phyloP scores from a whole-genome alignment of 2,797 vertebrate genomes.

The Coranthus polyacanthus region DNA sequence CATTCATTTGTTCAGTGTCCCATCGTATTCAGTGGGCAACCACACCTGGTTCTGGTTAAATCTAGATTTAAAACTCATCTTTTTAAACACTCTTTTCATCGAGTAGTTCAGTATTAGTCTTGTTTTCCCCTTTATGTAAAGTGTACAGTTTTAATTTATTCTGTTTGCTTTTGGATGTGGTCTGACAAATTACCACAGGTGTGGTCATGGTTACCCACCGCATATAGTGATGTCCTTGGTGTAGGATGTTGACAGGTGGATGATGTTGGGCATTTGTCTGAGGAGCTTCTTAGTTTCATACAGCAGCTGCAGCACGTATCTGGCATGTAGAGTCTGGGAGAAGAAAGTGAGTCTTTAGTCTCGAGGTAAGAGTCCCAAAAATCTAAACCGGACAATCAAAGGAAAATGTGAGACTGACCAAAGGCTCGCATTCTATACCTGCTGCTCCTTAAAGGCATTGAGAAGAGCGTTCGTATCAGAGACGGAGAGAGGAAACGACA shows the following conservation, averaged over 20 bases:
- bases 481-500: conserved; percentile 91
- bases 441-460: conserved; percentile 90
- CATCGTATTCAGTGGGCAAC: not conserved
- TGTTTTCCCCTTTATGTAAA: too few relatives aligned
- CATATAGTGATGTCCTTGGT: conserved; percentile 94
- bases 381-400: not conserved
- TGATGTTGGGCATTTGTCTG: conserved; percentile 93
- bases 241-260: conserved; percentile 88
- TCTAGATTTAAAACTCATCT: too few relatives aligned
- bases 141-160: too few relatives aligned
- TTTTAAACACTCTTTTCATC: too few relatives aligned
- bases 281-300: conserved; percentile 91
- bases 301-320: conserved; percentile 93
- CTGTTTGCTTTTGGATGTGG: too few relatives aligned
- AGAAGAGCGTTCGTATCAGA: conserved; percentile 88
- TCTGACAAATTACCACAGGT: not conserved
- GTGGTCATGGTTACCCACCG: conserved; percentile 82
- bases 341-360: not conserved
- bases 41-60: too few relatives aligned
- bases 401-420: not conserved
- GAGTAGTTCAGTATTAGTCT: too few relatives aligned
- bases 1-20: conserved; percentile 23
- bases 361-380: not conserved
- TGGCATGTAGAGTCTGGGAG: conserved; percentile 90
- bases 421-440: conserved; percentile 73